A percentile compares a stretch with the other conserved stretches of the same genome.
Evolutionary conservation across 2,888 invertebrate genomes (phyloP).

Genomic region (Lasioglossum lativentre): DNA sequence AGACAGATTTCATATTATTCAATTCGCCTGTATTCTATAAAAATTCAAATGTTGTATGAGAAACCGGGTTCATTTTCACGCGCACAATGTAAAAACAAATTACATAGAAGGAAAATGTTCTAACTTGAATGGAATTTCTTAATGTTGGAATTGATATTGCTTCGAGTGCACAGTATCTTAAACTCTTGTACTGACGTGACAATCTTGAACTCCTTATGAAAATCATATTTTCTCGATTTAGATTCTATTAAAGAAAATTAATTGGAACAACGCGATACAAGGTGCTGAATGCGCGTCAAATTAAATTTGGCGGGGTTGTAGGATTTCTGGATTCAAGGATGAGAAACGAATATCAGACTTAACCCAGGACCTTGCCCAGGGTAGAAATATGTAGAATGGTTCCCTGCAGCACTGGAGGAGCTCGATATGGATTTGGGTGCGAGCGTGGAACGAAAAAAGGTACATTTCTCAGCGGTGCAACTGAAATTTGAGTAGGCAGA

Average conservation of each 20-base stretch:
- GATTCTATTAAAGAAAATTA: not conserved
- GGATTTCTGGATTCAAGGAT: not conserved
- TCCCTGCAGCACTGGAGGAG: not conserved
- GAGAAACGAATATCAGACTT: not conserved
- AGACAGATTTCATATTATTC: too few relatives aligned
- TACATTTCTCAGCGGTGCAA: slow-evolving; percentile 70
- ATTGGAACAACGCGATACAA: not conserved
- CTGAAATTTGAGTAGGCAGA: slow-evolving; percentile 82
- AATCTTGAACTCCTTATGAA: not conserved
- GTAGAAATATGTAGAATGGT: not conserved
- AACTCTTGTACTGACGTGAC: too few relatives aligned
- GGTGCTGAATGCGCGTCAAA: not conserved
- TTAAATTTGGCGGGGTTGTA: not conserved
- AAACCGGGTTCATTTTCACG: too few relatives aligned
- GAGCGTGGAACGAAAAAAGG: slow-evolving; percentile 36
- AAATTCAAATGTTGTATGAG: too few relatives aligned
- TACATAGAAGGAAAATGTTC: too few relatives aligned
- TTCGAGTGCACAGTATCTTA: too few relatives aligned
- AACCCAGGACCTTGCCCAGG: not conserved
- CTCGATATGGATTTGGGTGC: slow-evolving; percentile 2
- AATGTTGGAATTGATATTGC: too few relatives aligned
- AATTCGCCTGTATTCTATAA: too few relatives aligned
- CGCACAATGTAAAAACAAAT: too few relatives aligned
- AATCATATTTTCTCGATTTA: not conserved
- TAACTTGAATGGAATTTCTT: too few relatives aligned